Base-by-base conservation (phyloP, 1,140 invertebrate species). In the Scaptomyza montana region DNA sequence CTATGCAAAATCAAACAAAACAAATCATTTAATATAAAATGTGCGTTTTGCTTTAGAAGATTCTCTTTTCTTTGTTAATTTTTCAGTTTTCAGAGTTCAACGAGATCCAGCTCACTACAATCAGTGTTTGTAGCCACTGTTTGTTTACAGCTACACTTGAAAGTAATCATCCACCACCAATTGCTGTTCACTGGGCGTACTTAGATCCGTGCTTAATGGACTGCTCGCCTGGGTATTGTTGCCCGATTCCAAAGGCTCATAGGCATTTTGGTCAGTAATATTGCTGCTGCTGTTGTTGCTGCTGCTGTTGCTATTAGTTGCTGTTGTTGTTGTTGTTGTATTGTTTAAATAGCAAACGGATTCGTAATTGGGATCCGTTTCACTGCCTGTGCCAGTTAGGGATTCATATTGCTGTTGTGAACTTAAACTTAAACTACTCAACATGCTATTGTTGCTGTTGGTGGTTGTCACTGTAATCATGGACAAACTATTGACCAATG, bases 281-380 rank as follows among this genome's bases (percentile, higher is more conserved):
- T 28, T 57, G 30, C 39, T 47, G 49, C 62, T 70, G 30, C 45
- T 67, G 60, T 50, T 56, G 45, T 54, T 57, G 30, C 21, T 25
- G 65, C 66, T 69, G 62, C 47, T 59, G 33, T 67, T 25, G 76
- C 50, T 64, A 59, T 61, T 71, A 2, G 69, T 80, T 41, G 64
- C 36, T 16, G 70, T 67, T 6, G 51, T 67, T 16, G 70, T 67
- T 6, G 51, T 67, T n/a, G 86, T 68, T 41, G 65, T 77, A 7
- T 75, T 59, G 57, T 82, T 89, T 13, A 92, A n/a, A 64, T 92
- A 91, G 16, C 93, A 93, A 0, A 95, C 95, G 0, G 95, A 95
- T 78, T 96, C 95, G 68, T 96, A 96, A 78, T 96, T 96, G 1
- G 95, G 95, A 86, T 95, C 95, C 0, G 94, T 94, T 84, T 96